Conservation (phyloP, 2,888 invertebrate species). For the Nezara viridula region DNA sequence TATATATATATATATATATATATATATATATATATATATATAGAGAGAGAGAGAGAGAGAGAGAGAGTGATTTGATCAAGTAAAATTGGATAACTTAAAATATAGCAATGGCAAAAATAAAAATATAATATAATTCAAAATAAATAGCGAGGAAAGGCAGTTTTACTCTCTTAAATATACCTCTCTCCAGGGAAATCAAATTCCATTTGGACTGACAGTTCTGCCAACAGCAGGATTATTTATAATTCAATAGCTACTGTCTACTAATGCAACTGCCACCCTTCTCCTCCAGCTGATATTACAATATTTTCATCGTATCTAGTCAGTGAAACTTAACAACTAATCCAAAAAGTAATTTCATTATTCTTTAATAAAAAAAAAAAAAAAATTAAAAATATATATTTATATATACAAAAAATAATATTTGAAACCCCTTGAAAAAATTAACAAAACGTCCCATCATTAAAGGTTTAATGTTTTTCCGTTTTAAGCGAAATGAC, state of each 20-base stretch:
- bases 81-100: too few species aligned
- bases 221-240: not conserved
- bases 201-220: constrained; percentile 13
- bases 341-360: not conserved
- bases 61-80: too few species aligned
- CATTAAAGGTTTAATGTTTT: too few species aligned
- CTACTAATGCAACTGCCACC: not conserved
- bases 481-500: too few species aligned
- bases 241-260: constrained; percentile 7
- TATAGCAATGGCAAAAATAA: not conserved
- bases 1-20: too few species aligned
- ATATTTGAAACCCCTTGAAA: too few species aligned
- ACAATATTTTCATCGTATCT: not conserved
- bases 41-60: too few species aligned
- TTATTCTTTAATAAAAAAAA: not conserved
- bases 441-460: too few species aligned
- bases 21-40: too few species aligned
- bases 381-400: too few species aligned
- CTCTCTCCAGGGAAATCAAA: not conserved
- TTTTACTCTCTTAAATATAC: not conserved
- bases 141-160: not conserved
- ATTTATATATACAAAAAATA: too few species aligned
- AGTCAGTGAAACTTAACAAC: not conserved
- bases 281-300: not conserved
- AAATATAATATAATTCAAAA: not conserved